phyloP scores from a whole-genome alignment of 2,797 vertebrate genomes.

The Eospalax fontanierii region DNA sequence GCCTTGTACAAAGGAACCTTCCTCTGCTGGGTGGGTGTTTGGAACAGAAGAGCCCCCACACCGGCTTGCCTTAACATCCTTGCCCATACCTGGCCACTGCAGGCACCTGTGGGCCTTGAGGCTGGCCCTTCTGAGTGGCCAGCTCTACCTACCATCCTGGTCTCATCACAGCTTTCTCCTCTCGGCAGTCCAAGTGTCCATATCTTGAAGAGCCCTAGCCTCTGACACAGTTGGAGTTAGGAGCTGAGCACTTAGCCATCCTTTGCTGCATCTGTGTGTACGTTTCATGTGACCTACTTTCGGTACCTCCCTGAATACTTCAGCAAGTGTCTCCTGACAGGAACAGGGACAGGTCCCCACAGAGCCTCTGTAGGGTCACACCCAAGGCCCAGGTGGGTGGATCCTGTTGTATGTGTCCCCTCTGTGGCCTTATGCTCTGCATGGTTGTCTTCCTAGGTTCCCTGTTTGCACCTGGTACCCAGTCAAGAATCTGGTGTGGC shows the following conservation, averaged over 20 bases:
- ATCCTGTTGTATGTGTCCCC: neutral
- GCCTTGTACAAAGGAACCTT: neutral
- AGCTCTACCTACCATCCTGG: too few species aligned
- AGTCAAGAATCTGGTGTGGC: neutral
- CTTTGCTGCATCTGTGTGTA: neutral
- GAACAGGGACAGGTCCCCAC: constrained; percentile 2
- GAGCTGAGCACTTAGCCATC: neutral
- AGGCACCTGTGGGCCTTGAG: too few species aligned
- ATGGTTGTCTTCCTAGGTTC: neutral
- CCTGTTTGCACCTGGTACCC: neutral
- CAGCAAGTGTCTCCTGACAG: neutral
- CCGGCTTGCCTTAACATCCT: neutral
- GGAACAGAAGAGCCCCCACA: neutral
- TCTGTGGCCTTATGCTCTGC: neutral
- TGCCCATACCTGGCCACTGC: neutral
- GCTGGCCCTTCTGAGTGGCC: neutral
- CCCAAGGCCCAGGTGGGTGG: neutral
- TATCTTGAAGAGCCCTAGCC: constrained; percentile 10
- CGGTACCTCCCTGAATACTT: neutral
- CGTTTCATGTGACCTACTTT: neutral
- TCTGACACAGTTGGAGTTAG: neutral
- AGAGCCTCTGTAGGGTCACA: neutral
- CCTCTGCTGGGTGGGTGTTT: neutral
- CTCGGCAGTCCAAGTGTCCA: neutral
- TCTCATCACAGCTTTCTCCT: too few species aligned